Evolutionary conservation across 1,140 invertebrate genomes (phyloP), one percentile per base, ranked within the genome.

Genomic region (Micrasema minimum): DNA sequence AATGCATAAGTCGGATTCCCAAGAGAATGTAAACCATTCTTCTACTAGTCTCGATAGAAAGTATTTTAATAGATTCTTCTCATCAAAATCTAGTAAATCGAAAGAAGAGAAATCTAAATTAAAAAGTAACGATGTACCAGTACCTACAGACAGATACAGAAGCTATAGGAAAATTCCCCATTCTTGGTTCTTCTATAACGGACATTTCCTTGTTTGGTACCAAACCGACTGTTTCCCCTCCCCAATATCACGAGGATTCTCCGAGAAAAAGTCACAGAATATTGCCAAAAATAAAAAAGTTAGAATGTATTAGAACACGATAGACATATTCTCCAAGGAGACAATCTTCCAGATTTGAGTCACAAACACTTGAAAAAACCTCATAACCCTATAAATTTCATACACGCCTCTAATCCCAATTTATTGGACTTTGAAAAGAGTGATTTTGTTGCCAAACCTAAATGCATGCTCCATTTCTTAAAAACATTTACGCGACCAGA

Each of bases 121-220:
- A 82, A 76, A 87, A 85, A 81, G 87, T 80, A 76, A 87, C 53
- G 82, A 88, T 76, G 83, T 90, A 31, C 90, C 90, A 5, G 90
- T 92, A 20, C 91, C 91, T 18, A 93, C 91, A 1, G 89, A 90
- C n/a, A 90, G 92, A 76, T 93, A 91, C 79, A 84, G 90, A 62
- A 92, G 90, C 73, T 92, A 92, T 70, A 81, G 90, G 74, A 87
- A 90, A 78, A 88, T 90, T 26, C 81, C 81, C n/a, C 16, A 66
- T 14, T 37, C 23, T n/a, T 37, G 41, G 41, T 45, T 26, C 73
- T 35, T 69, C 64, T 18, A 18, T 51, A 7, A 26, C 65, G 2
- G 43, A 69, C n/a, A 26, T 66, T 20, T 62, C 67, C 2, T 53
- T 46, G 14, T 18, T 57, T 6, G 11, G 20, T 1, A 9, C 22